Evolutionary conservation across 1,140 invertebrate species (phyloP), one percentile per base, ranked within the genome.

Genomic region (Plutomurus gul): DNA sequence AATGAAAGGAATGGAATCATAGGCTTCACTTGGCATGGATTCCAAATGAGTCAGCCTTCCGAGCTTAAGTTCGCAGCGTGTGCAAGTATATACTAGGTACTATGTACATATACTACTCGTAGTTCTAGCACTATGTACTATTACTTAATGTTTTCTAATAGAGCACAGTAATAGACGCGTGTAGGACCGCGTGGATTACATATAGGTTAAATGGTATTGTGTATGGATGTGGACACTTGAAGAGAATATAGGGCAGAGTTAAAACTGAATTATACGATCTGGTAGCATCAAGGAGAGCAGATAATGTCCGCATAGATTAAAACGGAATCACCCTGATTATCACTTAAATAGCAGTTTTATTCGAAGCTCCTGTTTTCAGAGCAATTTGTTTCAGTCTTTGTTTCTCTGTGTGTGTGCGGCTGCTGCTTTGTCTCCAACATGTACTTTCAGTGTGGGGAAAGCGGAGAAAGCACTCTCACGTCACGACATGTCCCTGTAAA

Each of bases 231-330:
- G n/a, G n/a, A n/a, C n/a, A n/a, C n/a, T n/a, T n/a, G n/a, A n/a
- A n/a, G n/a, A n/a, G n/a, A n/a, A 33, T 30, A 33, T n/a, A n/a
- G 27, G 30, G 56, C 56, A 65, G 16, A 33, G 18, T n/a, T n/a
- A n/a, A n/a, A n/a, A n/a, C n/a, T n/a, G 20, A n/a, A 4, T 25
- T 27, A 33, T 65, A 33, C 36, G 36, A 16, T 30, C 16, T 36
- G 56, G 25, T 56, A 56, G 51, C 22, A 30, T 22, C 56, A 65
- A 65, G 56, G 36, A 65, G n/a, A n/a, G n/a, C n/a, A n/a, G 27
- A 65, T 65, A 65, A 65, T 65, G 56, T 65, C 56, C 70, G 36
- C 39, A 72, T 43, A 72, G 39, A 72, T 72, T 72, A 72, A 72
- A 72, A 72, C 22, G 70, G 25, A 72, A 72, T 72, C 39, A 43